Percentiles rank a stretch among this genome's conserved stretches.
phyloP scores from a whole-genome alignment of 2,797 vertebrate genomes.

The Eleutherodactylus coqui region DNA sequence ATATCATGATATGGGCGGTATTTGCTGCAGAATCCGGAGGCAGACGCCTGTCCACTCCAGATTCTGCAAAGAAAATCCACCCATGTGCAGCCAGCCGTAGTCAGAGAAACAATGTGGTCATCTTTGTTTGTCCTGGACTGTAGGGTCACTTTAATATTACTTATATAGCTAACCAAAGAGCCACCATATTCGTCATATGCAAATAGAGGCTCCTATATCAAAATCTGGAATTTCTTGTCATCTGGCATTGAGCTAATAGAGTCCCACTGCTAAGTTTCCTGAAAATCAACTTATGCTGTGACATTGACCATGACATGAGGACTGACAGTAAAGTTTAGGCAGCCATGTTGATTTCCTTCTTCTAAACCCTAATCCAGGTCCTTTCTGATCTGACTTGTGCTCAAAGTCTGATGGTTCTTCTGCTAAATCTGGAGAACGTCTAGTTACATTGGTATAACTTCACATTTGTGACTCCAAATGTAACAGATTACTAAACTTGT shows the following conservation, averaged over 20 bases:
- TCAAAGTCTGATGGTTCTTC: background rate
- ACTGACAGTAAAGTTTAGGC: background rate
- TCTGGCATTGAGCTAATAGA: background rate
- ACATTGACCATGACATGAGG: background rate
- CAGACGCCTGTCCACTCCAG: too few species aligned
- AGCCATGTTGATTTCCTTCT: background rate
- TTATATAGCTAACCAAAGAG: background rate
- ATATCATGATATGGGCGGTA: too few species aligned
- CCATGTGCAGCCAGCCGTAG: too few species aligned
- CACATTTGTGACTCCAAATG: background rate
- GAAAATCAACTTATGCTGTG: background rate
- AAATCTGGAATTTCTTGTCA: background rate
- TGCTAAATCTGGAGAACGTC: background rate
- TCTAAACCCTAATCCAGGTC: background rate
- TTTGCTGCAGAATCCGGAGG: too few species aligned
- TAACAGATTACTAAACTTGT: background rate
- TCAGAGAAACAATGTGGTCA: too few species aligned
- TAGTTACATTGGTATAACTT: background rate
- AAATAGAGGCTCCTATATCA: background rate
- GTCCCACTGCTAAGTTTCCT: background rate
- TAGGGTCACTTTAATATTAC: background rate
- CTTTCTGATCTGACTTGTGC: background rate
- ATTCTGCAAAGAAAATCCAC: too few species aligned
- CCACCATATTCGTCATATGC: background rate
- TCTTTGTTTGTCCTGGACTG: too few species aligned